These are phyloP conservation scores for Strix uralensis DNA, from an alignment of 2,113 vertebrate genomes.

Conservation along the genomic window DNA sequence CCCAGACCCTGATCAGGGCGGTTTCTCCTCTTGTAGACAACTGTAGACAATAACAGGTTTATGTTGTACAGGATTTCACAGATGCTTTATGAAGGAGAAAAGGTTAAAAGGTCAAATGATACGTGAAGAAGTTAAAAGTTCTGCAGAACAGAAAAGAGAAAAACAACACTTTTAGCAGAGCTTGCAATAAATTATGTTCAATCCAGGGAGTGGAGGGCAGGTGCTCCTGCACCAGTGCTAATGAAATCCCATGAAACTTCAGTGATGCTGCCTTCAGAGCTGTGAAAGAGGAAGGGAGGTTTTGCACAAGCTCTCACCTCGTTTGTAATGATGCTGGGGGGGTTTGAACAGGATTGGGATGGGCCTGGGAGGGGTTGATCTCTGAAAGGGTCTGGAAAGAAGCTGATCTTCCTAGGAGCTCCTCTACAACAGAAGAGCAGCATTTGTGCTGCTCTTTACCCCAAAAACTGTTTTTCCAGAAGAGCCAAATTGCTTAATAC, in stretches of 20 bases:
- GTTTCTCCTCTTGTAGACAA: neutral
- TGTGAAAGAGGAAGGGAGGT: neutral
- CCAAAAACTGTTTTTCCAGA: neutral
- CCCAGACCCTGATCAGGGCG: neutral
- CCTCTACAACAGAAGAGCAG: neutral
- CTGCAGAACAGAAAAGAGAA: neutral
- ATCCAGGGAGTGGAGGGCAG: neutral
- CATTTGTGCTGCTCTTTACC: neutral
- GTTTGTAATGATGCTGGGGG: neutral
- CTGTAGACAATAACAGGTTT: neutral
- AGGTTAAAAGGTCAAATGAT: neutral
- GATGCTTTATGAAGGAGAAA: neutral
- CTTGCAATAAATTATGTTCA: neutral
- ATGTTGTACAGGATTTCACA: neutral
- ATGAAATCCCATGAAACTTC: neutral
- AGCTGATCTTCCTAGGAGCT: neutral
- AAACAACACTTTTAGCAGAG: neutral
- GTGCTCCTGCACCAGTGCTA: neutral
- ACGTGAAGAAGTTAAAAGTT: neutral
- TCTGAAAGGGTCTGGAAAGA: neutral
- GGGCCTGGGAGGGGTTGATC: neutral
- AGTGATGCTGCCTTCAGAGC: neutral
- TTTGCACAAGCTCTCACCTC: neutral
- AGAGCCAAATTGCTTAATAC: neutral
- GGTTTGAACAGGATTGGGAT: no score